Evolutionary conservation across 1,140 invertebrate genomes (phyloP), one percentile per base, ranked within the genome.

Genomic region (Sinella curviseta): DNA sequence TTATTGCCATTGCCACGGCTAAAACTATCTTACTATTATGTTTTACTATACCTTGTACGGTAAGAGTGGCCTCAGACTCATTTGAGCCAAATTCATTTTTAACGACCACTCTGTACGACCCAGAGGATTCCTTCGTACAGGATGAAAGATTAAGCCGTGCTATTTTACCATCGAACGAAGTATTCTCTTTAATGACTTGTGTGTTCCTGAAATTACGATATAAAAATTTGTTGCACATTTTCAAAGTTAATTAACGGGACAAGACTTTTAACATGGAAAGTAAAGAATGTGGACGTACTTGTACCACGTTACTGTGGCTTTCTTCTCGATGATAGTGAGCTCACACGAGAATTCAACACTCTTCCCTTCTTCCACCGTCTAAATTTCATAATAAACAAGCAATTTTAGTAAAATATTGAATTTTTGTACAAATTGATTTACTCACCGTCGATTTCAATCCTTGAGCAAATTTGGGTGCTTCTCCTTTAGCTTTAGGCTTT

Each of bases 261-360:
- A n/a, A n/a, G n/a, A n/a, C n/a, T n/a, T n/a, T n/a, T n/a, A n/a
- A 12, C 31, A 14, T 73, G 20, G 12, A n/a, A n/a, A n/a, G n/a
- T n/a, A n/a, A n/a, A n/a, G n/a, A n/a, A n/a, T 24, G 48, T 76
- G 12, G 33, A 86, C 87, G 85, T 87, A 91, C 90, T 92, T 95
- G 85, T 93, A 94, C 95, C 95, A 97, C n/a, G 90, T 92, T 28
- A 96, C 90, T 82, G 91, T 93, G 78, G 93, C 91, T 80, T 92
- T 93, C 82, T 93, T 93, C 84, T 95, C 93, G 1, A 89, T 87
- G 76, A 90, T 90, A 82, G 92, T 90, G 1, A 96, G 88, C 77
- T 90, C 91, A 65, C 92, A 92, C 24, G 91, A 86, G 75, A 97
- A 92, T 87, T 95, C 94, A 14, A 91, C 91, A 55, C 92, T 90